Evolutionary conservation across 2,888 invertebrate genomes (phyloP), one percentile per base, ranked within the genome.

Genomic region (Drosophila recens): DNA sequence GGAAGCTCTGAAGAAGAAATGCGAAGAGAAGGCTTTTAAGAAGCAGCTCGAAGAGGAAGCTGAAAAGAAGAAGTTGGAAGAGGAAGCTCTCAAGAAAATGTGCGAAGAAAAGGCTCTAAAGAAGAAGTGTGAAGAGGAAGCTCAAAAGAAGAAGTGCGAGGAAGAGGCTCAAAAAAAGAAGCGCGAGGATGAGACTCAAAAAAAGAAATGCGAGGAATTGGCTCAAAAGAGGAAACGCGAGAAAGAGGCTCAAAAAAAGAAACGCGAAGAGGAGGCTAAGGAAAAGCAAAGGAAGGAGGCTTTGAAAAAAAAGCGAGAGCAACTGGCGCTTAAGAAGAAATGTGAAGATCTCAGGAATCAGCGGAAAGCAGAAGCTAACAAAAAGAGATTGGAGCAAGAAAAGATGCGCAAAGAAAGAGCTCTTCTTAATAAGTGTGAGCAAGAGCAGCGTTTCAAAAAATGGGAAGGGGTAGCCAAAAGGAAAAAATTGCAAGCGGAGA

Each of bases 271-370:
- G 0, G 8, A 33, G 9, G 52, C 34, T 9, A 40, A 58, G 30
- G 40, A 40, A 27, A 40, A 49, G 6, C 23, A 48, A 23, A 15
- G 9, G 9, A 6, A 42, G 4, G 23, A 51, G 8, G 8, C 8
- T 6, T 20, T 42, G 5, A 51, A n/a, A 33, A 42, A 42, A 33
- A 48, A 53, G 9, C 46, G 45, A 6, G 17, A 52, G n/a, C 15
- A 45, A 6, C 9, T 4, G 2, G 34, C 23, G 1, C 4, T 51
- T 6, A n/a, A 23, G 10, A 13, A 34, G 23, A 34, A 15, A 1
- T 51, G 23, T 9, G 4, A 48, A 8, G 20, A 13, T 11, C 27
- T 15, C 9, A 42, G 11, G 2, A 23, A 43, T 1, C 33, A 46
- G n/a, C 33, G 52, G 0, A 27, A 58, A 34, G 48, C 53, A 9